Evolutionary conservation across 2,113 vertebrate species (phyloP).

Genomic region (Antechinus flavipes): DNA sequence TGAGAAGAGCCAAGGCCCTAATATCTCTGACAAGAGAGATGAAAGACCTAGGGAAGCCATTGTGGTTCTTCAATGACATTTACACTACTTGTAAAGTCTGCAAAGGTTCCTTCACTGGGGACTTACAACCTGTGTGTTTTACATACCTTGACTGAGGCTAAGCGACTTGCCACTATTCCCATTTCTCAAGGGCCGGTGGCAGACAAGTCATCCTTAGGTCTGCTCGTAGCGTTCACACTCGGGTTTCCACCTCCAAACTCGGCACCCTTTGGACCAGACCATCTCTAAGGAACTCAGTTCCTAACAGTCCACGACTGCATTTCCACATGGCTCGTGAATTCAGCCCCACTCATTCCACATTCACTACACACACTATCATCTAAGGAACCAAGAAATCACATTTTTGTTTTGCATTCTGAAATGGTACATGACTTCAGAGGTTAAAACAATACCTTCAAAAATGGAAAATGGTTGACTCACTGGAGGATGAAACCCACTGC

Average conservation of each 20-base stretch:
- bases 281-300: background rate
- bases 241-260: constrained; percentile 9
- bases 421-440: constrained; percentile 22
- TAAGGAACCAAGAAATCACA: constrained; percentile 53
- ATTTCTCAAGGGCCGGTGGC: background rate
- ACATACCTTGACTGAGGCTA: background rate
- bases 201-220: background rate
- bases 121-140: background rate
- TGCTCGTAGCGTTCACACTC: constrained; percentile 15
- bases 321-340: constrained; percentile 11
- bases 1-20: background rate
- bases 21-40: background rate
- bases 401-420: constrained; percentile 62
- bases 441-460: constrained; percentile 59
- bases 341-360: constrained; percentile 38
- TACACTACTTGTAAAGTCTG: background rate
- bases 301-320: constrained; percentile 37
- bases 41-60: constrained; percentile 46
- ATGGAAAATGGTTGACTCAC: constrained; percentile 54
- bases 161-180: background rate
- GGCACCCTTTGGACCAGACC: background rate
- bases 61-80: background rate
- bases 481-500: constrained; percentile 62
- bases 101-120: background rate
- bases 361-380: constrained; percentile 41